A percentile compares a stretch with the other conserved stretches of the same genome.
phyloP scores from a whole-genome alignment of 2,888 invertebrate species.

The Scaptomyza caliginosa region DNA sequence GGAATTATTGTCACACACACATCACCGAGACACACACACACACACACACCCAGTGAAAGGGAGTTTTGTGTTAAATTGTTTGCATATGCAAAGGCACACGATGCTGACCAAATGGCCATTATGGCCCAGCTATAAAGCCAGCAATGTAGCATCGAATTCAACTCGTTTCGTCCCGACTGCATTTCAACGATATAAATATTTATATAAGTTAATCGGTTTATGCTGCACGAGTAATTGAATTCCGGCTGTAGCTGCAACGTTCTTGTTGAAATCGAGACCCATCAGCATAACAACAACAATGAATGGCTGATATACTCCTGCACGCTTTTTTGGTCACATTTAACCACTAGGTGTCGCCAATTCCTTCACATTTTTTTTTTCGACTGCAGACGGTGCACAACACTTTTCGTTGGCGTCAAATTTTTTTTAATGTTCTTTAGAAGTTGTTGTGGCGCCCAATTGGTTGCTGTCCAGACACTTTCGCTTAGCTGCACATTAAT shows the following conservation, averaged over 20 bases:
- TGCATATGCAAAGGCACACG: slow-evolving; percentile 70
- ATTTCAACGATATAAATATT: slow-evolving; percentile 74
- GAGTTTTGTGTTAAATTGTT: slow-evolving; percentile 53
- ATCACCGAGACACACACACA: background rate
- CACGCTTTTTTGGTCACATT: background rate
- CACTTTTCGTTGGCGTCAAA: background rate
- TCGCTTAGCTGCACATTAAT: slow-evolving; percentile 74
- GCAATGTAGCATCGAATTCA: background rate
- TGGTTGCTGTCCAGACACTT: slow-evolving; percentile 54
- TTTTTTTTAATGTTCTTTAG: slow-evolving; percentile 17
- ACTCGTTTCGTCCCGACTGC: slow-evolving; percentile 45
- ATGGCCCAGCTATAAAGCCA: slow-evolving; percentile 40
- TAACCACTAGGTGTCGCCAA: slow-evolving; percentile 3
- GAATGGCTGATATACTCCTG: background rate
- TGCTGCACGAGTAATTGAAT: slow-evolving; percentile 77
- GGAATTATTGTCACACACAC: slow-evolving; percentile 60
- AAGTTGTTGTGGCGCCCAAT: slow-evolving; percentile 43
- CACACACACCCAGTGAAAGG: background rate
- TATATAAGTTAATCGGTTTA: slow-evolving; percentile 78
- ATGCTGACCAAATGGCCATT: slow-evolving; percentile 21
- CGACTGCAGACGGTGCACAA: background rate
- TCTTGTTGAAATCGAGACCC: slow-evolving; percentile 12
- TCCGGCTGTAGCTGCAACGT: slow-evolving; percentile 31
- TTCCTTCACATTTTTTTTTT: background rate
- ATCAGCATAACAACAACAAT: background rate